Percentiles rank a stretch among this genome's conserved stretches.
Evolutionary conservation across 2,113 vertebrate genomes (phyloP).

Genomic region (Dunckerocampus dactyliophorus): DNA sequence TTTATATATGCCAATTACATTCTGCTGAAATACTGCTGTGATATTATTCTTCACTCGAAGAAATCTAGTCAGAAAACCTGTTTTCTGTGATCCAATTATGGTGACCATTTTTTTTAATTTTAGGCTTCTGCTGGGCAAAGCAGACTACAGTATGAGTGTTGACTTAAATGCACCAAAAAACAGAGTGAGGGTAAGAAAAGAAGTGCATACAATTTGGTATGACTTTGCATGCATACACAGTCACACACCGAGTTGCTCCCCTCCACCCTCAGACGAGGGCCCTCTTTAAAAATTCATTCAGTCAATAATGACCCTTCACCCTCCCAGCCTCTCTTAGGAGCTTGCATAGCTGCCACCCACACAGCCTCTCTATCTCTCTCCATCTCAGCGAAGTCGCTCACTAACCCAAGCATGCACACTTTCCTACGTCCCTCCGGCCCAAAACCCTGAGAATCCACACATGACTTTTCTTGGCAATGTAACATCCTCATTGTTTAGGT

Average conservation of each 20-base stretch:
- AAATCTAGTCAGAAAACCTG: not conserved
- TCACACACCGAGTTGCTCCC: constrained; percentile 20
- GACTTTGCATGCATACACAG: constrained; percentile 39
- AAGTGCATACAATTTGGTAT: constrained; percentile 24
- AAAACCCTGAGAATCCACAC: constrained; percentile 14
- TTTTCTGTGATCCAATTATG: not conserved
- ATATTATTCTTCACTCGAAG: no score
- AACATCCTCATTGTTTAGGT: constrained; percentile 26
- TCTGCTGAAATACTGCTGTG: no score
- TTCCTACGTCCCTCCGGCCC: constrained; percentile 12
- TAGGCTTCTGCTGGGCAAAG: not conserved
- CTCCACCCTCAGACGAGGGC: constrained; percentile 43
- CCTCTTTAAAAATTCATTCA: constrained; percentile 75
- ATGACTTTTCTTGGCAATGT: constrained; percentile 10
- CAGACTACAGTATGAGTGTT: not conserved
- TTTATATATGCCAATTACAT: no score
- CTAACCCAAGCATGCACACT: constrained; percentile 14
- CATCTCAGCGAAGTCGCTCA: constrained; percentile 24
- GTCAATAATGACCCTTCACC: constrained; percentile 71
- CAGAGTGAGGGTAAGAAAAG: not conserved
- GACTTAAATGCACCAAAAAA: not conserved
- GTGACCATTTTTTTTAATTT: not conserved
- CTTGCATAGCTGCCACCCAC: constrained; percentile 63
- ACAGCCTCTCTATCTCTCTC: constrained; percentile 41
- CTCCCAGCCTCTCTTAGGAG: constrained; percentile 65